Evolutionary conservation across 2,888 invertebrate genomes (phyloP).

Genomic region (Philereme vetulata): DNA sequence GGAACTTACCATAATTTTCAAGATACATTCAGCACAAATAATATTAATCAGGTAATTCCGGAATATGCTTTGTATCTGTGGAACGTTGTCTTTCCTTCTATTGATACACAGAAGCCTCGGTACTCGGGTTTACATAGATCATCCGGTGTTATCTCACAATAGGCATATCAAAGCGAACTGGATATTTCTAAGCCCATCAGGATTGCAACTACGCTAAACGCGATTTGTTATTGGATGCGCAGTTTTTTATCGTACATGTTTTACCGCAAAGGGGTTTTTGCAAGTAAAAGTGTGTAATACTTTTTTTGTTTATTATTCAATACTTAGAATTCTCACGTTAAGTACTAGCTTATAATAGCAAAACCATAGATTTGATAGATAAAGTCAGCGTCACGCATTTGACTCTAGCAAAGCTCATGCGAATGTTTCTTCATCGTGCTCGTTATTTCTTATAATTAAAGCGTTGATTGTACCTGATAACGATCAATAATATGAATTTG

Average conservation of each 20-base stretch:
- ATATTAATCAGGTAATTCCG: not conserved
- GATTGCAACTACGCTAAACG: not conserved
- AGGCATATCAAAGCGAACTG: not conserved
- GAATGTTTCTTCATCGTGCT: constrained; percentile 54
- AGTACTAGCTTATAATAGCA: constrained; percentile 9
- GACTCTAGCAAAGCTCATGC: constrained; percentile 58
- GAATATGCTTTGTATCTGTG: too few species aligned
- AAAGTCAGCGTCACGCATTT: constrained; percentile 22
- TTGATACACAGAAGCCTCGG: too few species aligned
- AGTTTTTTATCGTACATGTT: too few species aligned
- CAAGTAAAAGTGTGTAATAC: not conserved
- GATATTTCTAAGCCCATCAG: not conserved
- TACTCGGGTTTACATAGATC: not conserved
- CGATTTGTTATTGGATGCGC: too few species aligned
- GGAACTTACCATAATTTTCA: too few species aligned
- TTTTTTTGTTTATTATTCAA: not conserved
- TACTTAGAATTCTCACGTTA: constrained; percentile 1
- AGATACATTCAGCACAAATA: too few species aligned
- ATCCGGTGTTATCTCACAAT: not conserved
- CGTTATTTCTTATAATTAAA: constrained; percentile 59
- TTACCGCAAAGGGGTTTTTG: too few species aligned
- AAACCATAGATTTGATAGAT: constrained; percentile 18
- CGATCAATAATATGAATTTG: constrained; percentile 63
- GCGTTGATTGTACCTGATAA: constrained; percentile 60
- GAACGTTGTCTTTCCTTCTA: too few species aligned